Base-by-base conservation (phyloP, 2,113 vertebrate genomes). In the Corythoichthys haematopterus region DNA sequence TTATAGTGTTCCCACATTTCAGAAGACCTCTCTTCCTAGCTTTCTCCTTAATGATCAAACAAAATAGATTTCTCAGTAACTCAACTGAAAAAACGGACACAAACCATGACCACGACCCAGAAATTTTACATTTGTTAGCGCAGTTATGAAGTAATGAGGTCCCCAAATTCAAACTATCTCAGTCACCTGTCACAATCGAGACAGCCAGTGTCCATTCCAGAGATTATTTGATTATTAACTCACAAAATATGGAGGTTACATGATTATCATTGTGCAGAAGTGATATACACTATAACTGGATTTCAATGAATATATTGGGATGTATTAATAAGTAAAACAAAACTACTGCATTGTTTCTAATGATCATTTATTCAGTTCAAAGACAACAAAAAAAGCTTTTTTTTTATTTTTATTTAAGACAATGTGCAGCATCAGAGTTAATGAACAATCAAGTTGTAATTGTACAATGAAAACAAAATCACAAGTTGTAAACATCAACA, bases 351-450 rank as follows among this genome's bases (percentile, higher is more conserved):
- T 20, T 12, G 28, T 14, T 56, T 38, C 35, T 62, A 45, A 78
- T 38, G 16, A 66, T 56, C 37, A 65, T 78, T 74, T 77, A 66
- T 74, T 78, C 76, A 13, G 47, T 68, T 62, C 65, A 55, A 73
- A 63, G 37, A 40, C 58, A 4, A n/a, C 3, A 53, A 57, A 6
- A 57, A 57, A 57, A 85, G 68, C 76, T 66, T 78, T 80, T 84
- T 82, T 72, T 82, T 66, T 78, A 80, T 84, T 82, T 72, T 82
- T 85, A 70, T 80, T 68, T 64, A 75, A 80, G 74, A 82, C 66
- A 69, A 84, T 77, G 83, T 72, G 79, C 71, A 71, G 88, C 78
- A 70, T 86, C 83, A 73, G 83, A 80, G 82, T 81, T 85, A 88
- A 85, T 78, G 71, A 82, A 83, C 80, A 80, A 84, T 88, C 88